These are phyloP conservation scores for Dolichotis patagonum DNA, from an alignment of 2,113 vertebrate species.

Conservation along the genomic window DNA sequence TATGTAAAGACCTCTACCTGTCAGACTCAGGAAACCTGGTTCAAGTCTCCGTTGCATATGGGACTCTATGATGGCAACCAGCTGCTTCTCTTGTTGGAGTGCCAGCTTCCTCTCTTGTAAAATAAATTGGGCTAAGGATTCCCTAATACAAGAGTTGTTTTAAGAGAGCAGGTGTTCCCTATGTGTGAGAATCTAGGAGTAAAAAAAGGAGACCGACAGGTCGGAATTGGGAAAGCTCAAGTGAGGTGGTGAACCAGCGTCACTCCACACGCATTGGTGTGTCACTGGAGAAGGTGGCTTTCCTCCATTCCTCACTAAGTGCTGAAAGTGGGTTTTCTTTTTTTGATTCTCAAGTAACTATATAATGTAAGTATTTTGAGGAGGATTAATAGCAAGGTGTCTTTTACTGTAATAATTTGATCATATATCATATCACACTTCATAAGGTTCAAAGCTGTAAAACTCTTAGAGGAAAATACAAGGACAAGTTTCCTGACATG, in stretches of 20 bases:
- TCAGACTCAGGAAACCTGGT: background rate
- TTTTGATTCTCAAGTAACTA: background rate
- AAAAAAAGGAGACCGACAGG: background rate
- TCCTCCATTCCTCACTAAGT: background rate
- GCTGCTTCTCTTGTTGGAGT: background rate
- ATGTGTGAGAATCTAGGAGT: background rate
- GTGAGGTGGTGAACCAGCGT: background rate
- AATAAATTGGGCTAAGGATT: background rate
- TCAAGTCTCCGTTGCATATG: background rate
- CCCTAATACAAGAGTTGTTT: background rate
- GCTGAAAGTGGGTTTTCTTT: background rate
- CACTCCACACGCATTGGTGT: rapidly evolving
- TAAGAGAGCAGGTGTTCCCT: background rate
- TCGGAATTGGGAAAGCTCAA: no score
- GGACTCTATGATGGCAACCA: background rate
- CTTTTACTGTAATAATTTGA: background rate
- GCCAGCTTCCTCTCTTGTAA: background rate
- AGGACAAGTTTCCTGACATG: background rate
- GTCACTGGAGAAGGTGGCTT: background rate
- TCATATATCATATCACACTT: background rate
- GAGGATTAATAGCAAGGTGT: background rate
- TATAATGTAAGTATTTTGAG: background rate
- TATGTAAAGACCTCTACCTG: background rate
- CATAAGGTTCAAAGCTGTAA: background rate
- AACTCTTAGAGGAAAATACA: background rate